Conservation (phyloP, 2,888 invertebrate genomes). For the Strigamia transsilvanica region DNA sequence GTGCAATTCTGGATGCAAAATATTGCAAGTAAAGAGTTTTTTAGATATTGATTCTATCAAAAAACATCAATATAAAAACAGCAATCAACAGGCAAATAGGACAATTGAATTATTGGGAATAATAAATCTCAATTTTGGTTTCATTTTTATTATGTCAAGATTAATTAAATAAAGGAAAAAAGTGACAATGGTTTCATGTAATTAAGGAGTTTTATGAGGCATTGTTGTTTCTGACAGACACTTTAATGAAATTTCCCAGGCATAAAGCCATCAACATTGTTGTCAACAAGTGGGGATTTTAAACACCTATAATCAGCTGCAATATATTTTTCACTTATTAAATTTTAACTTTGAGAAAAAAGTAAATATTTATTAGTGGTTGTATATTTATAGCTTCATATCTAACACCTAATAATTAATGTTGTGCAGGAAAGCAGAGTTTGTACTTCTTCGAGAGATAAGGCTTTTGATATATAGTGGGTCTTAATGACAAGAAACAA, state of each 20-base stretch:
- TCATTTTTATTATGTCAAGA: no score
- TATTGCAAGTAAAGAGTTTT: no score
- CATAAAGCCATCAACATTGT: neutral
- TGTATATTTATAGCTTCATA: neutral
- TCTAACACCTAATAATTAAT: neutral
- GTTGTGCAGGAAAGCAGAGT: neutral
- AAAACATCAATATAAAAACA: no score
- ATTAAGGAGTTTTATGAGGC: no score
- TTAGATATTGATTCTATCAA: no score
- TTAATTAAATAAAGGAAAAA: no score
- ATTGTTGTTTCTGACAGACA: neutral
- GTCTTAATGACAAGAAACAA: constrained; percentile 27
- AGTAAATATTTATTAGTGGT: neutral
- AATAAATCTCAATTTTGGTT: no score
- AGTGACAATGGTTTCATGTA: no score
- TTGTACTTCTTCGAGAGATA: neutral
- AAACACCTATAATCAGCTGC: neutral
- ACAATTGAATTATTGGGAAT: no score
- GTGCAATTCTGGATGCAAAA: no score
- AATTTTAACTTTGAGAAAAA: neutral
- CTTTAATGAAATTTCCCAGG: neutral
- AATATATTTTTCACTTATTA: neutral
- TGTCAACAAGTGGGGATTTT: neutral
- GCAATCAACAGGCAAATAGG: no score
- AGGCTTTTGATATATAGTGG: neutral